Conservation (phyloP, 2,797 vertebrate species). For the Anniella stebbinsi region DNA sequence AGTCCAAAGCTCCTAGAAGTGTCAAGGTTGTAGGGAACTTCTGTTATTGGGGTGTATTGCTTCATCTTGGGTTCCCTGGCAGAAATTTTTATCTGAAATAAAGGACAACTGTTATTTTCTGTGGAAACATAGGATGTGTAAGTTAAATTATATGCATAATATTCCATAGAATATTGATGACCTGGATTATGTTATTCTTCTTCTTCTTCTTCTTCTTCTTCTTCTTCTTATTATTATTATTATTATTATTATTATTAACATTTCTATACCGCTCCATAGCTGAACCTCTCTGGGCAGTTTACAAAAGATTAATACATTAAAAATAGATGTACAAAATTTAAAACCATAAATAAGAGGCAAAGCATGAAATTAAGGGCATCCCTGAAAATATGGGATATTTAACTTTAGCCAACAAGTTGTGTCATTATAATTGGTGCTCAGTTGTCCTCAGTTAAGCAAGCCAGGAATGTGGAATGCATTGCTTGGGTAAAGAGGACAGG, state of each 20-base stretch:
- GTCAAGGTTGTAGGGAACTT: neutral
- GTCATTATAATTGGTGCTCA: neutral
- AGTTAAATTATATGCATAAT: neutral
- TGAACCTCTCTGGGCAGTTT: too few species aligned
- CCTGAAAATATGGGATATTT: neutral
- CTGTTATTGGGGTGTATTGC: neutral
- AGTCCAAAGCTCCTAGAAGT: slow-evolving; percentile 51
- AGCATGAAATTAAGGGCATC: neutral
- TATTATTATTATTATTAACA: too few species aligned
- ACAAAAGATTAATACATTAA: too few species aligned
- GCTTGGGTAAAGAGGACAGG: neutral
- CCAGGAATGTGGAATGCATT: neutral
- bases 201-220: too few species aligned
- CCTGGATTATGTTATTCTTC: too few species aligned
- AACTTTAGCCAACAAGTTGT: neutral
- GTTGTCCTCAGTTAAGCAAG: neutral
- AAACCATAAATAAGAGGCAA: neutral
- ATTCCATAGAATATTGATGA: neutral
- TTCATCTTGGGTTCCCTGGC: neutral
- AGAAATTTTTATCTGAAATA: neutral
- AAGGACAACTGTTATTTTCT: neutral
- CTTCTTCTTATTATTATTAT: too few species aligned
- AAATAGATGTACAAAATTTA: too few species aligned
- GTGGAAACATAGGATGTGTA: neutral
- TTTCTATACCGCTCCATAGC: too few species aligned